Evolutionary conservation across 2,113 vertebrate genomes (phyloP).

Genomic region (Peucedramus taeniatus): DNA sequence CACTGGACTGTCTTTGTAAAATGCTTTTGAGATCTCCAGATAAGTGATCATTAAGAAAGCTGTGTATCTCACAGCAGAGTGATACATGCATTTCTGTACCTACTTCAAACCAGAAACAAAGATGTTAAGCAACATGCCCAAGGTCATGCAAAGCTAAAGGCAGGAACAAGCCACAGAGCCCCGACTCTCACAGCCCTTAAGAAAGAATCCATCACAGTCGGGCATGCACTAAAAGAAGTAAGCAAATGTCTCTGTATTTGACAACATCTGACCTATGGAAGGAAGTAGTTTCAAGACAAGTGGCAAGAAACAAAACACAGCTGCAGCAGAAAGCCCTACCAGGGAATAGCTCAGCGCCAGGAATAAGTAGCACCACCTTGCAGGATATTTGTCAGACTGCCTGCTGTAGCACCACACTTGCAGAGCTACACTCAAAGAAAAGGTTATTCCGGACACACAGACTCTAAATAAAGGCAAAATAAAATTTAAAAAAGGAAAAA

Average conservation of each 20-base stretch:
- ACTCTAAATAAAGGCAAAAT: not conserved
- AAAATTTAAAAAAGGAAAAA: not conserved
- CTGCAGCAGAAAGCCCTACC: not conserved
- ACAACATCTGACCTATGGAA: constrained; percentile 30
- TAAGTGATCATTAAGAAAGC: constrained; percentile 59
- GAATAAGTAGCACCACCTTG: not conserved
- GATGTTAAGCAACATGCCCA: constrained; percentile 28
- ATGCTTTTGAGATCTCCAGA: constrained; percentile 36
- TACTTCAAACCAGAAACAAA: constrained; percentile 52
- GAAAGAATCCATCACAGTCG: not conserved
- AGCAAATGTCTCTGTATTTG: constrained; percentile 31
- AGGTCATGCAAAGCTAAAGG: constrained; percentile 41
- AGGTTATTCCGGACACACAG: not conserved
- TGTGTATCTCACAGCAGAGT: not conserved
- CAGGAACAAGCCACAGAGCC: not conserved
- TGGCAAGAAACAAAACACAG: constrained; percentile 39
- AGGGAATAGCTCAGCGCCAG: not conserved
- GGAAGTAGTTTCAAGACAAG: constrained; percentile 36
- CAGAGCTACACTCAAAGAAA: not conserved
- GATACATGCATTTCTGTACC: constrained; percentile 38
- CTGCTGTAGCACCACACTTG: not conserved
- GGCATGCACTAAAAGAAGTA: constrained; percentile 11
- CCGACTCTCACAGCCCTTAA: not conserved
- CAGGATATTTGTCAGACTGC: not conserved
- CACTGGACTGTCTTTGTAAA: constrained; percentile 28